Conservation (phyloP, 2,113 vertebrate genomes). For the Melanerpes formicivorus region DNA sequence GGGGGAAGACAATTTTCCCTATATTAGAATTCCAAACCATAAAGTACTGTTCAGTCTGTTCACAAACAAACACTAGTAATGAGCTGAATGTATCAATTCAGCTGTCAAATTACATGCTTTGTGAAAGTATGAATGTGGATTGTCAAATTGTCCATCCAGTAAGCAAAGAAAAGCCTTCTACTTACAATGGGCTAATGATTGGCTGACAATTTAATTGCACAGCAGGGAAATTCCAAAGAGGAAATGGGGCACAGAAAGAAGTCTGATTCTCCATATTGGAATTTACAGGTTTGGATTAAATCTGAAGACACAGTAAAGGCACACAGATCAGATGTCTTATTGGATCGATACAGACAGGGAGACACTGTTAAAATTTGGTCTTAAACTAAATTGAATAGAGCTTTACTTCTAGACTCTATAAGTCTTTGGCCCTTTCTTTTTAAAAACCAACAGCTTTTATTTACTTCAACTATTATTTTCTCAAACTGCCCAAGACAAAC, state of each 20-base stretch:
- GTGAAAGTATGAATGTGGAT: not conserved
- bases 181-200: not conserved
- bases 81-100: not conserved
- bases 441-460: accelerated
- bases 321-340: not conserved
- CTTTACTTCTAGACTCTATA: not conserved
- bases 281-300: not conserved
- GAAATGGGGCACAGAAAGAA: not conserved
- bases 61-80: not conserved
- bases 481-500: not conserved
- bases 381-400: not conserved
- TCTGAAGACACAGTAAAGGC: not conserved
- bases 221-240: not conserved
- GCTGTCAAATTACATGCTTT: not conserved
- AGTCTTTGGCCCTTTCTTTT: not conserved
- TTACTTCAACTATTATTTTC: not conserved
- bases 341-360: not conserved
- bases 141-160: not conserved
- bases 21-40: not conserved
- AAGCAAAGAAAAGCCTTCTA: not conserved
- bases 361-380: not conserved
- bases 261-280: not conserved
- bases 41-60: not conserved
- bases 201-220: not conserved
- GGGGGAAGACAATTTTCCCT: not conserved